Evolutionary conservation across 1,140 invertebrate genomes (phyloP).

Genomic region (Nilaparvata lugens): DNA sequence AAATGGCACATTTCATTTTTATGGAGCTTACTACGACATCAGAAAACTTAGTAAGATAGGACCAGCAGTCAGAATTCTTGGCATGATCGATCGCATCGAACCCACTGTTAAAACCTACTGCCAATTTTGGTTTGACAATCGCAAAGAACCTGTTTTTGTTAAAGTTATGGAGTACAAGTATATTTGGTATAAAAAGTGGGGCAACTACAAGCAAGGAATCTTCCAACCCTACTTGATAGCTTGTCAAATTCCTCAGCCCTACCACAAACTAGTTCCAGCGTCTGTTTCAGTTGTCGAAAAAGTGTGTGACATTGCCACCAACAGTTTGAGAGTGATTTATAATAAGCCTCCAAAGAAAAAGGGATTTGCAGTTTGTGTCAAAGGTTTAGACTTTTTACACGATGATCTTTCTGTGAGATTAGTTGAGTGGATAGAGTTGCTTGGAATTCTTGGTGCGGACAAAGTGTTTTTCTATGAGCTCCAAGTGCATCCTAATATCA

Average conservation of each 20-base stretch:
- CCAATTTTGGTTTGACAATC: slow-evolving; percentile 82
- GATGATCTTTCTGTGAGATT: slow-evolving; percentile 82
- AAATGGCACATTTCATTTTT: slow-evolving; percentile 77
- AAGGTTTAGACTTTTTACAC: slow-evolving; percentile 83
- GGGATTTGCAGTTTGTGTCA: slow-evolving; percentile 89
- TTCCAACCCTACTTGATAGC: slow-evolving; percentile 86
- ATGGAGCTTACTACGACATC: slow-evolving; percentile 81
- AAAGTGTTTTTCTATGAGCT: slow-evolving; percentile 90
- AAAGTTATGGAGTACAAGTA: slow-evolving; percentile 84
- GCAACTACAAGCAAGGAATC: slow-evolving; percentile 85
- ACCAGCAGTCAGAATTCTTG: slow-evolving; percentile 74
- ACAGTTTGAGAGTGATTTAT: slow-evolving; percentile 79
- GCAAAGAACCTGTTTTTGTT: slow-evolving; percentile 66
- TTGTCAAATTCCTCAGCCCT: slow-evolving; percentile 69
- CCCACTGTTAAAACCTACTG: slow-evolving; percentile 74
- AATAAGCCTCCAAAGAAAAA: slow-evolving; percentile 52
- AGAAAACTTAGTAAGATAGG: slow-evolving; percentile 64
- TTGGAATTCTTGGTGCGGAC: slow-evolving; percentile 77
- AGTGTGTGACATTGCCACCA: slow-evolving; percentile 73
- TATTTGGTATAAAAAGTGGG: slow-evolving; percentile 91
- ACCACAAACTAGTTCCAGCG: slow-evolving; percentile 62
- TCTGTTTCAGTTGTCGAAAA: slow-evolving; percentile 81
- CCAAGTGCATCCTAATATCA: slow-evolving; percentile 82
- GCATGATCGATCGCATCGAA: slow-evolving; percentile 83
- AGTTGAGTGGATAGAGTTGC: slow-evolving; percentile 91